Base-by-base conservation (phyloP, 2,797 vertebrate genomes). In the Delichon dasypus region DNA sequence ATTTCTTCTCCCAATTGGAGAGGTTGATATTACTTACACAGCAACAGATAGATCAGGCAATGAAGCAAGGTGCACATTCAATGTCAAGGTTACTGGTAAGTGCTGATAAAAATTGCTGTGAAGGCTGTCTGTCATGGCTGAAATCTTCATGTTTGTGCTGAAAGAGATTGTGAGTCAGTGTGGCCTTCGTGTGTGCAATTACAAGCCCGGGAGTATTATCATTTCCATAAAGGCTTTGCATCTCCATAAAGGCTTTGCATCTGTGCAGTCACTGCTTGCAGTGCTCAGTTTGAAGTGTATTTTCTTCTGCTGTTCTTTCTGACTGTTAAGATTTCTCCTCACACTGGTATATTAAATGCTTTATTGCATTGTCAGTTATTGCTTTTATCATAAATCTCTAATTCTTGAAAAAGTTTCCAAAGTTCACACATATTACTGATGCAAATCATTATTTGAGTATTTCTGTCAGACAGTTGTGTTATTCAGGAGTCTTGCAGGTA, bases 21-120 rank as follows among this genome's bases (percentile, higher is more conserved):
- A 98, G 72, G 98, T 98, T 94, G 97, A 96, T 62, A 97, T 99
- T 96, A 99, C 98, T 16, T 99, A 99, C 95, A 98, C 97, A 16
- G 99, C 98, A 1, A 96, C 90, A 0, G 99, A 99, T 95, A 98
- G 94, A 67, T 97, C 98, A 1, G 97, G 98, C 78, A 99, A 99
- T 97, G 98, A 98, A 88, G 99, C 98, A 96, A 99, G 98, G 97
- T 99, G 99, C 93, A 98, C 98, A 38, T 99, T 99, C 97, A 98
- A 89, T 5, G 97, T 99, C 96, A 99, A 98, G 40, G 98, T 99
- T 95, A 97, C 99, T 32, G 99, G 99, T 99, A 98, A 98, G 99
- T 97, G n/a, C 50, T 89, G 32, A 47, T 83, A 73, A 91, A 68
- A 93, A 51, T 82, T 54, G 29, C 30, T 21, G 34, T 23, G 2